Evolutionary conservation across 2,797 vertebrate species (phyloP), one percentile per base, ranked within the genome.

Genomic region (Syndactyla subalaris): DNA sequence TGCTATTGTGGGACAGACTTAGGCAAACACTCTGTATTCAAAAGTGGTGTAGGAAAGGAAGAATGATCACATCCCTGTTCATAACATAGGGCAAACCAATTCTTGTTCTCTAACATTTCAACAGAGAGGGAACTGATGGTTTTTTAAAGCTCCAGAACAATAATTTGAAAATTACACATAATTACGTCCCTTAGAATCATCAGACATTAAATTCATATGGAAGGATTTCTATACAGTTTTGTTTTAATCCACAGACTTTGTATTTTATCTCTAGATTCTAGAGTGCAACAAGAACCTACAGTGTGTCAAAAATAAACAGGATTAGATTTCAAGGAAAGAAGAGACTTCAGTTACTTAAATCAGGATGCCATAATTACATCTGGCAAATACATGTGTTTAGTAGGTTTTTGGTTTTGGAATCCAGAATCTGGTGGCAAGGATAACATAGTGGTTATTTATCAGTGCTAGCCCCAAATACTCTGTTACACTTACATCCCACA

Each of bases 391-490:
- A 21, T 77, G 41, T 73, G 79, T 67, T 86, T 70, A 75, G 79
- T 71, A 86, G 55, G 7, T 49, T 91, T 94, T 91, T 46, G 63
- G 86, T 34, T 91, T 91, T 84, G 49, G 67, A 66, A 88, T 70
- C 16, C 55, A 67, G 70, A 84, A 70, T 81, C 67, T 92, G 70
- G 70, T 91, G 58, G 67, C 45, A 52, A 59, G 52, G 34, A 41
- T 84, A 94, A 79, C 4, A 1, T 12, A 54, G 91, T 54, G 63
- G 66, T 82, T 96, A 89, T 92, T 94, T 91, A 96, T 95, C 82
- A 58, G 55, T 2, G 2, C 51, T 92, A 72, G 66, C 45, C 73
- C 62, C 73, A 81, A 88, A 93, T 81, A 79, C 38, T 84, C 66
- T 81, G 19, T 88, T 86, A 75, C 21, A 34, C 67, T 91, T 81